Evolutionary conservation across 2,113 vertebrate genomes (phyloP), one percentile per base, ranked within the genome.

Genomic region (Grallaria varia): DNA sequence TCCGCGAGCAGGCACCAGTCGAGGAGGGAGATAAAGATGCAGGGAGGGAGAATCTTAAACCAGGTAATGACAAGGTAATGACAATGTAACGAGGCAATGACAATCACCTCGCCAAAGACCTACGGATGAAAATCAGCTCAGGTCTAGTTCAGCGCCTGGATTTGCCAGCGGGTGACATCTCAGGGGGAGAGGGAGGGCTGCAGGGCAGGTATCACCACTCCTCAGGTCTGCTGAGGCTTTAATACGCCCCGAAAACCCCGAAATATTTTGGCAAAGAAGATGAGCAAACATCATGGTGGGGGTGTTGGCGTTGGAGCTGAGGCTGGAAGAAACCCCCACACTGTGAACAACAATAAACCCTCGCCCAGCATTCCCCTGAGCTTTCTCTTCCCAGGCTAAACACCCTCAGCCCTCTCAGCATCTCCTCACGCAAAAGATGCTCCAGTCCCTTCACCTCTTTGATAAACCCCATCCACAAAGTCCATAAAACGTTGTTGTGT

Each of bases 191-290:
- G 50, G 23, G 50, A 76, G 37, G 8, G 30, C 40, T 30, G 53
- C 40, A 33, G 78, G 15, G 33, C 64, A 8, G n/a, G 59, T 30
- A 60, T 28, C 25, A 5, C 10, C 42, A 1, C 8, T 5, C 33
- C 18, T 44, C 84, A 52, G 56, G 16, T 4, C 56, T 58, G 50
- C 84, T 12, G 58, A 59, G 72, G 50, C 25, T 23, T 17, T 9
- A 13, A 2, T 0, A 31, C 0, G 42, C 52, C 12, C 1, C 1
- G 49, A 8, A 60, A 55, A 31, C 22, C 10, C 35, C 1, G 35
- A 15, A 50, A 28, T 44, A 1, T 11, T 40, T 10, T 22, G 19
- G 11, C 49, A 37, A 37, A 40, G 31, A 2, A n/a, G n/a, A 8
- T 16, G 16, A 33, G 53, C 35, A 10, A 50, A 21, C 15, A 7